Evolutionary conservation across 2,797 vertebrate species (phyloP), one percentile per base, ranked within the genome.

Genomic region (Anabacerthia variegaticeps): DNA sequence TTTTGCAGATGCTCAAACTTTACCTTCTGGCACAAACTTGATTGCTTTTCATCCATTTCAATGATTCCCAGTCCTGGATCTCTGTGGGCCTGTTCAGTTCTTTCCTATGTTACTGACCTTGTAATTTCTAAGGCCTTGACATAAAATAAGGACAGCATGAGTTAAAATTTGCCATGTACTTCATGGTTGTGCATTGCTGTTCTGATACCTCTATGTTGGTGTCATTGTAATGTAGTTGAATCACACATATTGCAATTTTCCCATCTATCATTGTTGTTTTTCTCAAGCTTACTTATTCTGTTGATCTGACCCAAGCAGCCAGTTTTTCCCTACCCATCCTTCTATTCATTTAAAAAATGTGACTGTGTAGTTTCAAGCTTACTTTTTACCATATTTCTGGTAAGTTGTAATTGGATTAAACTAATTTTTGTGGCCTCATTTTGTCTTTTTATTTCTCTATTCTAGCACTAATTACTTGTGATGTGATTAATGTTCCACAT

Each of bases 401-500:
- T 83, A 91, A 93, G 84, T 75, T 91, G 46, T 91, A 90, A 76
- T 88, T 94, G 91, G 62, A 85, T 97, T 96, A 63, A 69, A 93
- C 86, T 85, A 95, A 94, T 81, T 98, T 96, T 92, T 96, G 58
- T 74, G 92, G 95, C 93, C 95, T 97, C 94, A 94, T 97, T 97
- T 97, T 95, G 84, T 96, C 94, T 95, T 95, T 92, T 89, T 92
- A 93, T 93, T 98, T 97, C 97, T 94, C n/a, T 95, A 92, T 96
- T 94, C 92, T 95, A 96, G 85, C 89, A 88, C 90, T 97, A 97
- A 98, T 98, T 98, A 97, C 96, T 93, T 89, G 89, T 85, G 95
- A 89, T 96, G 96, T 98, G 97, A 98, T 97, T 98, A 97, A 97
- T 97, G 97, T 92, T 94, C 89, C 93, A 78, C 92, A 87, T 95